phyloP scores from a whole-genome alignment of 30 jellyfish, hydroid and myxozoan genomes.

The Hydractinia echinata region DNA sequence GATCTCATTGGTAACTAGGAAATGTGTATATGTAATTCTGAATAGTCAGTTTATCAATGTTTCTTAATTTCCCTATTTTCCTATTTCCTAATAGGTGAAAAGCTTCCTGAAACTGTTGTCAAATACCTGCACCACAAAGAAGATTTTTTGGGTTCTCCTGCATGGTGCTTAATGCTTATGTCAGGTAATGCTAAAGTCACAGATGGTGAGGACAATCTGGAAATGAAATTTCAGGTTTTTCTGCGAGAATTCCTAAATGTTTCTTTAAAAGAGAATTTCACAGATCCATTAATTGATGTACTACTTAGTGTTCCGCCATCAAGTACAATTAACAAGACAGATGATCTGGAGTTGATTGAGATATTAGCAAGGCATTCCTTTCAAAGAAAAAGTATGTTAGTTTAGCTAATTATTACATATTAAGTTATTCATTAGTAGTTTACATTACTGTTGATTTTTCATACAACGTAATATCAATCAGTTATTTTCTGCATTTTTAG shows the following conservation, averaged over 20 bases:
- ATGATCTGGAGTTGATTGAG: constrained; percentile 64
- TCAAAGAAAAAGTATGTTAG: constrained; percentile 55
- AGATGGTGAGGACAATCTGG: constrained; percentile 11
- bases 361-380: constrained; percentile 64
- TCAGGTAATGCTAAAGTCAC: not conserved
- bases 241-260: constrained; percentile 13
- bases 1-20: not conserved
- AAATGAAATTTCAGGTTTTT: not conserved
- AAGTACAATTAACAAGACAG: constrained; percentile 59
- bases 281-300: constrained; percentile 64
- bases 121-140: not conserved
- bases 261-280: constrained; percentile 26
- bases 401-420: not conserved
- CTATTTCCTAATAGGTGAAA: not conserved
- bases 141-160: constrained; percentile 21
- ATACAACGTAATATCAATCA: not conserved
- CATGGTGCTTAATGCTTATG: constrained; percentile 23
- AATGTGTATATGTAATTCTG: not conserved
- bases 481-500: constrained; percentile 22
- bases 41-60: not conserved
- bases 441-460: not conserved
- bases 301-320: constrained; percentile 77
- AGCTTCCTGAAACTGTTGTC: not conserved
- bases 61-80: too few relatives aligned
- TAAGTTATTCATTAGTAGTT: not conserved